Percentiles rank a stretch among this genome's conserved stretches.
These are phyloP conservation scores for Stylophora pistillata DNA, from an alignment of 64 coral and sea anemone species.

Conservation along the genomic window DNA sequence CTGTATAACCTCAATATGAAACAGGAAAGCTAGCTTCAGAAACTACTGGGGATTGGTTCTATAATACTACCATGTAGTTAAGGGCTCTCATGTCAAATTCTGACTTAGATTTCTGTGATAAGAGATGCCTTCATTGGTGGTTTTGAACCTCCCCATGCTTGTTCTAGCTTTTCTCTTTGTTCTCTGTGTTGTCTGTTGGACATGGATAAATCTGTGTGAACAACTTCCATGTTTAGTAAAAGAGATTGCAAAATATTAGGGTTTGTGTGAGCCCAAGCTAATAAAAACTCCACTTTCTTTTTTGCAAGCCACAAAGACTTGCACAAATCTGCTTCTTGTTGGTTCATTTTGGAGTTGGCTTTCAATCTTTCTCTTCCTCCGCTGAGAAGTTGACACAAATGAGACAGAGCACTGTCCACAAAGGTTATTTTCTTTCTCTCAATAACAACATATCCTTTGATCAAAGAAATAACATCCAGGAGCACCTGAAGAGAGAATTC, in stretches of 20 bases:
- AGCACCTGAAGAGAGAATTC: slow-evolving; percentile 72
- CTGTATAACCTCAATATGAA: too few relatives aligned
- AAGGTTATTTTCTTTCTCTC: slow-evolving; percentile 21
- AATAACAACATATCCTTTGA: slow-evolving; percentile 8
- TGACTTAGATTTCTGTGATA: slow-evolving; percentile 43
- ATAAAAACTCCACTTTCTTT: slow-evolving; percentile 88
- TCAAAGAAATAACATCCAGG: slow-evolving; percentile 59
- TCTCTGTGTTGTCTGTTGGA: slow-evolving; percentile 51
- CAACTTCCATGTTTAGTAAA: slow-evolving; percentile 19
- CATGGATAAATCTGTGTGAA: slow-evolving; percentile 33
- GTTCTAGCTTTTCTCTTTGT: slow-evolving; percentile 57
- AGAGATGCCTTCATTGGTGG: slow-evolving; percentile 48
- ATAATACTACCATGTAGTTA: too few relatives aligned
- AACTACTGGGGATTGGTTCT: too few relatives aligned
- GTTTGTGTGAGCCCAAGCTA: slow-evolving; percentile 75
- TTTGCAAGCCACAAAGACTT: slow-evolving; percentile 89
- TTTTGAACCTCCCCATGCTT: slow-evolving; percentile 43
- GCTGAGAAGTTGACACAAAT: slow-evolving; percentile 69
- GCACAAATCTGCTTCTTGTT: slow-evolving; percentile 29
- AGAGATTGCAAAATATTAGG: slow-evolving; percentile 38
- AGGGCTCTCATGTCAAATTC: too few relatives aligned
- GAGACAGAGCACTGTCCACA: slow-evolving; percentile 74
- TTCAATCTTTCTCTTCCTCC: slow-evolving; percentile 47
- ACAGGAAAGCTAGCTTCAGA: too few relatives aligned
- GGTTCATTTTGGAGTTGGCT: not conserved